These are phyloP conservation scores for Benitochromis conjunctus DNA, from an alignment of 2,113 vertebrate species.

Conservation along the genomic window DNA sequence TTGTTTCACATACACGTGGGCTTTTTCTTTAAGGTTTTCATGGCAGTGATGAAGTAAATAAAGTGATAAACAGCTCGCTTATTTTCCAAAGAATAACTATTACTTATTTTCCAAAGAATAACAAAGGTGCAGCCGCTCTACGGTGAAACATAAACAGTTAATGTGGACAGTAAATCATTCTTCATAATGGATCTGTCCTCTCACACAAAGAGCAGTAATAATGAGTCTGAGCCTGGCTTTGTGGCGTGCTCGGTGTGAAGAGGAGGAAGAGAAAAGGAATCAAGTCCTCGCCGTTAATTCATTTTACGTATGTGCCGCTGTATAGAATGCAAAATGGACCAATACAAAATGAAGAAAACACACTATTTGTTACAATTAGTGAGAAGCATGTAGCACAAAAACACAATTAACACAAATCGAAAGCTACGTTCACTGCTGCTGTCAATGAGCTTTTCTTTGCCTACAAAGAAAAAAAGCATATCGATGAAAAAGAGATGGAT, in stretches of 20 bases:
- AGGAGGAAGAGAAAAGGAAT: neutral
- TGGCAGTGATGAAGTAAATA: neutral
- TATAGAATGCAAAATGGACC: neutral
- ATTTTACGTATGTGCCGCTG: neutral
- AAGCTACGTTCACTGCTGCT: neutral
- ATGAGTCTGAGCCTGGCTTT: neutral
- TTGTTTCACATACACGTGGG: neutral
- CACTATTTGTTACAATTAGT: neutral
- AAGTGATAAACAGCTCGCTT: neutral
- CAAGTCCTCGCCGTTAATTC: neutral
- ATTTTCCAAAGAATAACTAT: neutral
- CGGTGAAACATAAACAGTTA: neutral
- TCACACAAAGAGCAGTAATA: neutral
- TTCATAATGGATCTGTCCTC: neutral
- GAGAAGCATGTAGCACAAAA: neutral
- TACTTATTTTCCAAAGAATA: neutral
- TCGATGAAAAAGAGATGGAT: neutral
- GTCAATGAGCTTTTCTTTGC: neutral
- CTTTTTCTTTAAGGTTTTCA: neutral
- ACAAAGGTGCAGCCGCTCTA: neutral
- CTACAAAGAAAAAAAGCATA: neutral
- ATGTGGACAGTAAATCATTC: neutral
- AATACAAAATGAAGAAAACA: neutral
- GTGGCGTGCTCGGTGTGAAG: neutral
- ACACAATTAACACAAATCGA: neutral